Base-by-base conservation (phyloP, 2,888 invertebrate genomes). In the Chydorus sphaericus region DNA sequence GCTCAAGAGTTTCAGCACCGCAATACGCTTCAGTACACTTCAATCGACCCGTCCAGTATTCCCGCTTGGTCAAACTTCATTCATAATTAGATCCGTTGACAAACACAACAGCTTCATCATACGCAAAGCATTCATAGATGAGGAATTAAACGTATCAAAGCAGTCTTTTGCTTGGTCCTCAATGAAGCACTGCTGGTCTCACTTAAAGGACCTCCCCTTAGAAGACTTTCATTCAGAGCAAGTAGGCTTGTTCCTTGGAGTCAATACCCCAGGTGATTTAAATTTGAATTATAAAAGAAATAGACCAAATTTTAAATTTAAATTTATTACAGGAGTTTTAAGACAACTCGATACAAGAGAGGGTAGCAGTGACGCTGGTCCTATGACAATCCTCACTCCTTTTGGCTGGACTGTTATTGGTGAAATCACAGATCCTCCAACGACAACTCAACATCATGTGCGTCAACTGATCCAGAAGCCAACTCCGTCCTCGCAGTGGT, bases 401-500 rank as follows among this genome's bases (percentile, higher is more conserved):
- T 54, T 54, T 18, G 54, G 54, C 7, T 54, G 54, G 54, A 36
- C 52, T 11, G 36, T 52, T 20, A 37, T 37, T 10, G 23, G 54
- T 26, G 44, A 16, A 26, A 44, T 44, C 10, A 20, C 18, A 16
- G 44, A n/a, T n/a, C n/a, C n/a, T n/a, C n/a, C n/a, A n/a, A n/a
- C n/a, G n/a, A n/a, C n/a, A n/a, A n/a, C n/a, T n/a, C n/a, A n/a
- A n/a, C n/a, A n/a, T n/a, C n/a, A 44, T 7, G 33, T 33, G 33
- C 8, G 14, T 33, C 10, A 18, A 8, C 10, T 14, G 14, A 14
- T 33, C 33, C 33, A 11, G n/a, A 11, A 44, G 44, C n/a, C 7
- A 18, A 11, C 16, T 18, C n/a, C n/a, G n/a, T n/a, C n/a, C n/a
- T n/a, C n/a, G n/a, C n/a, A n/a, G n/a, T 44, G 44, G 44, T 16